Percentiles rank a stretch among this genome's conserved stretches.
These are phyloP conservation scores for Meiosimyza platycephala DNA, from an alignment of 2,888 invertebrate species.

Conservation along the genomic window DNA sequence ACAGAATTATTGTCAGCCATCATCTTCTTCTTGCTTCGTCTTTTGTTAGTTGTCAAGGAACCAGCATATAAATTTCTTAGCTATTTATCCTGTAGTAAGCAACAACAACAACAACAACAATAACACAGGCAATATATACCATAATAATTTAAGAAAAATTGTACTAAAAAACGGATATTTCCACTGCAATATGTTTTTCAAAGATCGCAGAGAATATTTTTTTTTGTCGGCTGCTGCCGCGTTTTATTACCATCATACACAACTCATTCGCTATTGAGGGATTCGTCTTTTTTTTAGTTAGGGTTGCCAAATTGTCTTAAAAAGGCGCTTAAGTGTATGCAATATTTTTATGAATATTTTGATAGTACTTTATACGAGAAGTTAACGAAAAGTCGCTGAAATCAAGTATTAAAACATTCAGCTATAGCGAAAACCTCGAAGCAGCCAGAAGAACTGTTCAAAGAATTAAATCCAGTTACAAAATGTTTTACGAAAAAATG, in stretches of 20 bases:
- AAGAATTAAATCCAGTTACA: no score
- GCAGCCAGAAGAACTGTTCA: no score
- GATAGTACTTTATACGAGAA: no score
- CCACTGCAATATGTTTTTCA: constrained; percentile 18
- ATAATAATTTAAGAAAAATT: constrained; percentile 16
- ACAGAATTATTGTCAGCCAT: background rate
- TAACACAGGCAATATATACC: background rate
- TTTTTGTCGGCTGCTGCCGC: background rate
- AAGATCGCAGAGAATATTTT: background rate
- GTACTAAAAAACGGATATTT: background rate
- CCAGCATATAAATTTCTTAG: constrained; percentile 17
- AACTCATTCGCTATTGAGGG: no score
- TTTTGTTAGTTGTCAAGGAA: constrained; percentile 12
- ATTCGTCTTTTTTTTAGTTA: no score
- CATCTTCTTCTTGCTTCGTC: constrained; percentile 6
- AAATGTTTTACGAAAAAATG: no score
- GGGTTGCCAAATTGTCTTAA: no score
- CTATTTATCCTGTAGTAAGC: background rate
- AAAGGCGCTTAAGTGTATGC: no score
- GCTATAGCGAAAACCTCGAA: no score
- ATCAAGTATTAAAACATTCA: no score
- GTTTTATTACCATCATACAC: background rate
- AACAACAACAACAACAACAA: background rate
- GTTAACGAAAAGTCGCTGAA: no score
- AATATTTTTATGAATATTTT: no score